Conservation (phyloP, 2,113 vertebrate species). For the Puma concolor region DNA sequence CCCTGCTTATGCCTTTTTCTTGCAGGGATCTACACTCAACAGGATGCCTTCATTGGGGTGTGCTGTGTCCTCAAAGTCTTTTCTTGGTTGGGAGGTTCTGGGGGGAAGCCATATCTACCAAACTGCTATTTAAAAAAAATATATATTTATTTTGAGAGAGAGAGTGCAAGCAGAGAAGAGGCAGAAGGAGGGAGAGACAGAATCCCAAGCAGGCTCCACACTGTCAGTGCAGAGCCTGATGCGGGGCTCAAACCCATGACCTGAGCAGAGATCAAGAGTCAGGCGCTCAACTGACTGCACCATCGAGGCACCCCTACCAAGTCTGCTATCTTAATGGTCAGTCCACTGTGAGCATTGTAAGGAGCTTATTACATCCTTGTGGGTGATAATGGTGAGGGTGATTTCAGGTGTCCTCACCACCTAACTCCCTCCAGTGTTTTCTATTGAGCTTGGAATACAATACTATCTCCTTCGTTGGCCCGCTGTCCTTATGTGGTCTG, state of each 20-base stretch:
- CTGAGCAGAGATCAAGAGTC: too few species aligned
- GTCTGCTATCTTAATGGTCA: neutral
- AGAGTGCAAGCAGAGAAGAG: too few species aligned
- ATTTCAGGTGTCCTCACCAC: too few species aligned
- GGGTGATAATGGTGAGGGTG: neutral
- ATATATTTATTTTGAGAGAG: too few species aligned
- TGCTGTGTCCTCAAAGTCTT: neutral
- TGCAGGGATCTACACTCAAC: neutral
- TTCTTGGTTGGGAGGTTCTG: neutral
- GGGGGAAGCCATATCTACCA: neutral
- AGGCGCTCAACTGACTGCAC: too few species aligned
- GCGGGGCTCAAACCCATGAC: too few species aligned
- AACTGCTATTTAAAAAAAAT: neutral
- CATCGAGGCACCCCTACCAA: neutral
- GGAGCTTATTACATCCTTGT: fast-evolving
- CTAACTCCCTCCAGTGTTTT: neutral
- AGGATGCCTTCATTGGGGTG: neutral
- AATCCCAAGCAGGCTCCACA: too few species aligned
- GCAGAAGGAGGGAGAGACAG: too few species aligned
- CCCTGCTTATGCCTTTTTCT: neutral
- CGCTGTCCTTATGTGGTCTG: neutral
- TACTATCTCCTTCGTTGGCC: neutral
- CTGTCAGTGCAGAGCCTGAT: too few species aligned
- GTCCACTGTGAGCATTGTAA: neutral
- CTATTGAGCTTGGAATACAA: neutral